These are phyloP conservation scores for Drosophila pseudotakahashii DNA, from an alignment of 2,888 invertebrate species.

Conservation along the genomic window DNA sequence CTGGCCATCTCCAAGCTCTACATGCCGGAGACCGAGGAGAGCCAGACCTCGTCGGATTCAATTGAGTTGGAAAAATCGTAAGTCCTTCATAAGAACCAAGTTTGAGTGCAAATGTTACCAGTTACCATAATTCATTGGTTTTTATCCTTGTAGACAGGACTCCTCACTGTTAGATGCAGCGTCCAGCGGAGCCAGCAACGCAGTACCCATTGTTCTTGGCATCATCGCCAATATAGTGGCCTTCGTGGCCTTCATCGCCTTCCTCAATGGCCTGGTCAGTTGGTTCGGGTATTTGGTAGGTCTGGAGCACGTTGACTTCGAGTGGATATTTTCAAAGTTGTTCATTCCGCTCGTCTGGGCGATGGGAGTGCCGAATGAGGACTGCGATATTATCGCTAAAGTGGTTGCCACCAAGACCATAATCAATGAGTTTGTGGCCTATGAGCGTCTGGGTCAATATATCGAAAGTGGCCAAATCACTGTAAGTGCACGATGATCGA, in stretches of 20 bases:
- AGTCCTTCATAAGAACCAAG: conserved; percentile 60
- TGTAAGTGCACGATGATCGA: conserved; percentile 49
- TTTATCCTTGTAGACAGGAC: conserved; percentile 87
- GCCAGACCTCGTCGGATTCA: conserved; percentile 90
- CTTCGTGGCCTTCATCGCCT: conserved; percentile 94
- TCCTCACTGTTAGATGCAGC: conserved; percentile 95
- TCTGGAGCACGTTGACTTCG: conserved; percentile 86
- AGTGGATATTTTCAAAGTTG: conserved; percentile 93
- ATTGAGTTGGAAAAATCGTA: conserved; percentile 90
- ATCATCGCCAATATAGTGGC: conserved; percentile 96
- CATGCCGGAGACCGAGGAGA: conserved; percentile 95
- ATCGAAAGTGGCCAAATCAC: conserved; percentile 83
- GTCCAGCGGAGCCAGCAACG: conserved; percentile 93
- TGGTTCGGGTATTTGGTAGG: conserved; percentile 94
- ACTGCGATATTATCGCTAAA: conserved; percentile 90
- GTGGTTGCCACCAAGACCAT: conserved; percentile 95
- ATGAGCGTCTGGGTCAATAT: conserved; percentile 89
- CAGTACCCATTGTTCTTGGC: conserved; percentile 92
- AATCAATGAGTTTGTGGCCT: conserved; percentile 97
- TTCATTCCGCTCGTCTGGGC: conserved; percentile 96
- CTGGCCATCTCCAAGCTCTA: conserved; percentile 95
- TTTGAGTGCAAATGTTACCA: background rate
- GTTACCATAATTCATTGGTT: background rate
- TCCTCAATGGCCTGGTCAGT: conserved; percentile 91
- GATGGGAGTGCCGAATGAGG: conserved; percentile 90